phyloP scores from a whole-genome alignment of 1,140 invertebrate species.

The Habropoda laboriosa region DNA sequence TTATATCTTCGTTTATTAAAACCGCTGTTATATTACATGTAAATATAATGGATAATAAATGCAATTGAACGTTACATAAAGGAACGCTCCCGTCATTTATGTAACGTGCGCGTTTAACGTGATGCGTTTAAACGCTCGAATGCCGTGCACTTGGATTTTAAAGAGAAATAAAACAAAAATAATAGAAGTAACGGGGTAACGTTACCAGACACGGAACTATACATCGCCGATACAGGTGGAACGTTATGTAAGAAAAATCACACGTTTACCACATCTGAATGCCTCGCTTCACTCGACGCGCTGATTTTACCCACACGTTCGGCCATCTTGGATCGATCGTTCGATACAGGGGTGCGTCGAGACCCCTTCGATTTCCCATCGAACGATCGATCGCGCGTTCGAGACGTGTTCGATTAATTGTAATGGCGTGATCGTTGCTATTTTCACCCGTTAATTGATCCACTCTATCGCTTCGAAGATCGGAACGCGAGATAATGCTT shows the following conservation, averaged over 20 bases:
- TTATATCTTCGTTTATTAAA: background rate
- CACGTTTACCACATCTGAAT: background rate
- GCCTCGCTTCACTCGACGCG: background rate
- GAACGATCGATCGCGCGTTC: background rate
- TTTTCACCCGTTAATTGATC: conserved; percentile 45
- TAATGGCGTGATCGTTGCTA: conserved; percentile 40
- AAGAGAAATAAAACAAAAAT: background rate
- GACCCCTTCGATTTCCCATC: conserved; percentile 28
- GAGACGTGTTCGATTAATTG: background rate
- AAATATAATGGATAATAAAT: background rate
- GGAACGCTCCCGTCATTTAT: background rate
- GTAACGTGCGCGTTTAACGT: conserved; percentile 3
- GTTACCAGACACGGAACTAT: background rate
- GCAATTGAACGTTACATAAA: conserved; percentile 22
- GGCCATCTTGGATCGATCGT: background rate
- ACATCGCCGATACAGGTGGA: background rate
- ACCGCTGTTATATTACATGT: background rate
- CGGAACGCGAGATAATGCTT: conserved; percentile 7
- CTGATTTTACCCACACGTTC: background rate
- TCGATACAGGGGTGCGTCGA: background rate
- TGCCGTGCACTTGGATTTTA: conserved; percentile 1
- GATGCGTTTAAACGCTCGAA: background rate
- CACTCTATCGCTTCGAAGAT: conserved; percentile 9
- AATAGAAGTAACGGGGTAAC: background rate
- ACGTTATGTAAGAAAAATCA: conserved; percentile 39